A percentile compares a stretch with the other conserved stretches of the same genome.
These are phyloP conservation scores for Orientallactaga sibirica DNA, from an alignment of 2,797 vertebrate species.

Conservation along the genomic window DNA sequence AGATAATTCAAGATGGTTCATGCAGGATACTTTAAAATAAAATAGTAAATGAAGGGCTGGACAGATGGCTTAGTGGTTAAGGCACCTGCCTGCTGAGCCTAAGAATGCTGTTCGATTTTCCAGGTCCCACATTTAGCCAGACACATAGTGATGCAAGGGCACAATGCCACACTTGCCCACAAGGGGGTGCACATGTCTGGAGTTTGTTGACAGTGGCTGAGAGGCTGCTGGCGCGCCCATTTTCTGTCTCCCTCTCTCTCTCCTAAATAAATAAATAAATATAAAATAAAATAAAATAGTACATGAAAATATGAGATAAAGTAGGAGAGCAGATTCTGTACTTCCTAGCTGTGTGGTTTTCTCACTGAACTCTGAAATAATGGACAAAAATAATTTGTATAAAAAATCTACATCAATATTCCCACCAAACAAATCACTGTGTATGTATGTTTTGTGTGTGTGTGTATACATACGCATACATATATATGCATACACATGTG, in stretches of 20 bases:
- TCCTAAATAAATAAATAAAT: too few species aligned
- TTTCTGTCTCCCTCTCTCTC: too few species aligned
- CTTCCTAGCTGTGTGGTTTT: neutral
- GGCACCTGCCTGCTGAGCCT: too few species aligned
- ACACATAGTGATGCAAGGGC: too few species aligned
- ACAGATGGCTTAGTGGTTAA: too few species aligned
- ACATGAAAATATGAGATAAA: neutral
- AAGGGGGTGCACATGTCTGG: too few species aligned
- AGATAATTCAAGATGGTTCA: neutral
- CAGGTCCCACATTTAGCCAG: too few species aligned
- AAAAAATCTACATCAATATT: constrained; percentile 7
- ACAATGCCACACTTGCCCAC: too few species aligned
- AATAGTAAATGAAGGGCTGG: neutral
- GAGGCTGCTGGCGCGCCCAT: too few species aligned
- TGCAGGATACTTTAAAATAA: neutral
- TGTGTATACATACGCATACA: neutral
- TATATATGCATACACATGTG: too few species aligned
- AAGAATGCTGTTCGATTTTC: too few species aligned
- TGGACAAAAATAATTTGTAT: constrained; percentile 40
- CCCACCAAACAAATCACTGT: neutral
- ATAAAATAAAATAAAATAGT: neutral
- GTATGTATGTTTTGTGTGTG: rapidly evolving
- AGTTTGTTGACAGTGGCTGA: too few species aligned
- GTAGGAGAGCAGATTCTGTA: neutral
- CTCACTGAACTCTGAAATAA: constrained; percentile 50